Evolutionary conservation across 2,888 invertebrate genomes (phyloP).

Genomic region (Drosophila ochracea): DNA sequence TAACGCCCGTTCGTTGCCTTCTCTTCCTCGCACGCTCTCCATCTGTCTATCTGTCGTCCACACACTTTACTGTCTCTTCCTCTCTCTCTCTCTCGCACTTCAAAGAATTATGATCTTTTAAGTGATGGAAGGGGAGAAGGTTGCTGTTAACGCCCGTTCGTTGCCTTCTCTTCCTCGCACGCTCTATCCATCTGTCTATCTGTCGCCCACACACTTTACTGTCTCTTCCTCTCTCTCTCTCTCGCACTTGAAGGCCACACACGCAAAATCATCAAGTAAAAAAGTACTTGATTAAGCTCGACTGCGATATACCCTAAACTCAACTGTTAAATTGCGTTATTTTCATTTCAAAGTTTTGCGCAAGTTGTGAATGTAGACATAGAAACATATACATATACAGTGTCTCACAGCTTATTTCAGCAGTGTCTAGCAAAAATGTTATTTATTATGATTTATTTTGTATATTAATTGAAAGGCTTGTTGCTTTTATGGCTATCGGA

Average conservation of each 20-base stretch:
- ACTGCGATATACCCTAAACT: not conserved
- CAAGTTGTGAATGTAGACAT: not conserved
- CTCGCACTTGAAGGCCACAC: conserved; percentile 38
- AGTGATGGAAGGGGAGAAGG: not conserved
- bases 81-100: not conserved
- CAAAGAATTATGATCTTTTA: conserved; percentile 9
- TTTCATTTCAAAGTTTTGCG: not conserved
- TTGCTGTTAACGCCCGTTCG: not conserved
- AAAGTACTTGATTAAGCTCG: not conserved
- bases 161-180: not conserved
- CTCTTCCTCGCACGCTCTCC: not conserved
- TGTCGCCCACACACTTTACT: not conserved
- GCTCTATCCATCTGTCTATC: too few relatives aligned
- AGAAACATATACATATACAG: too few relatives aligned
- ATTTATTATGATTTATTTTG: too few relatives aligned
- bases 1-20: not conserved
- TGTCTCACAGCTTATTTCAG: too few relatives aligned
- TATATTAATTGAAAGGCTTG: not conserved
- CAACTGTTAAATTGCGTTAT: too few relatives aligned
- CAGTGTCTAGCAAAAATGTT: too few relatives aligned
- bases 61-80: not conserved
- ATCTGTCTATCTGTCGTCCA: not conserved
- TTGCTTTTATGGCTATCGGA: not conserved
- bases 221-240: not conserved
- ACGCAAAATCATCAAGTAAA: not conserved